These are phyloP conservation scores for Orchesella cincta DNA, from an alignment of 1,140 invertebrate genomes.

Conservation along the genomic window DNA sequence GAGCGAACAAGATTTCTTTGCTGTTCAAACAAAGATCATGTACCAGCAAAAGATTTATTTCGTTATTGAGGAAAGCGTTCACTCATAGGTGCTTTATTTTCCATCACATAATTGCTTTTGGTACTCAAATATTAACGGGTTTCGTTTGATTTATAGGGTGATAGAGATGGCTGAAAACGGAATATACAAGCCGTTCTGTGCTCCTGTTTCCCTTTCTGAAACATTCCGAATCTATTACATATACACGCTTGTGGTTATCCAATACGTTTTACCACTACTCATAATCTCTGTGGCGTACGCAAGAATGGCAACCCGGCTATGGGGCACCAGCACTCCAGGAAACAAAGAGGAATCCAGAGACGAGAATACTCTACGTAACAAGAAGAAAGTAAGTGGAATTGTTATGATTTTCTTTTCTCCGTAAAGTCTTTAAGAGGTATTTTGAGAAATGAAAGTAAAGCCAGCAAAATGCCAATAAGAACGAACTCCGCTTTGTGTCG, in stretches of 20 bases:
- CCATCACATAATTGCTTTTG: too few relatives aligned
- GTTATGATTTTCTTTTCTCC: not conserved
- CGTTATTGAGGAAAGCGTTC: too few relatives aligned
- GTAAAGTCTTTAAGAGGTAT: too few relatives aligned
- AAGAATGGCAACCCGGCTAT: conserved; percentile 73
- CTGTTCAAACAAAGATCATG: too few relatives aligned
- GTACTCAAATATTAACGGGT: too few relatives aligned
- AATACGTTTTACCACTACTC: conserved; percentile 74
- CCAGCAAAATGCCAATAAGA: too few relatives aligned
- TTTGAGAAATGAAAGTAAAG: too few relatives aligned
- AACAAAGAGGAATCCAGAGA: conserved; percentile 73
- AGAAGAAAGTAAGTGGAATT: conserved; percentile 68
- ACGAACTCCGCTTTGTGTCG: too few relatives aligned
- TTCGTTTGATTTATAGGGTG: too few relatives aligned
- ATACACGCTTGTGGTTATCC: conserved; percentile 62
- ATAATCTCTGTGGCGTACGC: conserved; percentile 77
- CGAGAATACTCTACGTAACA: conserved; percentile 73
- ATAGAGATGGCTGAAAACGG: conserved; percentile 52
- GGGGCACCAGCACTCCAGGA: conserved; percentile 73
- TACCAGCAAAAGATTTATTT: too few relatives aligned
- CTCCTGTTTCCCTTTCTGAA: conserved; percentile 61
- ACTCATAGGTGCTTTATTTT: too few relatives aligned
- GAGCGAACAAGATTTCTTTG: too few relatives aligned
- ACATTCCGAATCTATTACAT: conserved; percentile 63
- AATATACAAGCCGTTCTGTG: conserved; percentile 62